Base-by-base conservation (phyloP, 2,888 invertebrate genomes). In the Drosophila siamana region DNA sequence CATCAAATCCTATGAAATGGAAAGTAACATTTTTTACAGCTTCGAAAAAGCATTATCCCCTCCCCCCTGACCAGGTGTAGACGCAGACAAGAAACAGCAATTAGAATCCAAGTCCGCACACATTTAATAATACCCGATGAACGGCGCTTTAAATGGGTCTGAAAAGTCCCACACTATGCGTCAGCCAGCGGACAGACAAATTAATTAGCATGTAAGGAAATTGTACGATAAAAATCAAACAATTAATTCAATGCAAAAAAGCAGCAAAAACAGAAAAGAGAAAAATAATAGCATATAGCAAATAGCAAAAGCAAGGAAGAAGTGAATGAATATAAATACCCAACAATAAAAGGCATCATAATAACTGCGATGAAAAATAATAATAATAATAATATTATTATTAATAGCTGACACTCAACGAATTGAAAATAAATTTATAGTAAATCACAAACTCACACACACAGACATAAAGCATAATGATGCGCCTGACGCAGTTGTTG, bases 341-440 rank as follows among this genome's bases (percentile, higher is more conserved):
- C 66, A 80, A 77, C 73, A 81, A 84, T 86, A 69, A 73, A 70
- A 64, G 66, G 67, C 69, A 78, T 60, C 64, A 74, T 59, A 72
- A 79, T 68, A 65, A 65, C 57, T 69, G 82, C 71, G 81, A 62
- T 80, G 87, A 81, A 78, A 78, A 78, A 68, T 55, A 79, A 56
- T 55, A 80, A 79, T n/a, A n/a, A n/a, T 79, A 63, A 56, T 60
- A 83, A 62, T 78, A 84, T 78, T 84, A 84, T 85, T 87, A 84
- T 82, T 87, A 81, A 87, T 87, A 80, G 88, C 78, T 71, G 87
- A 87, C 81, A 87, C 86, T 85, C 82, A 87, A 81, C 88, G 87
- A 81, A 85, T 85, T 74, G 68, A 87, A 61, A 60, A 72, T 66
- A 76, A 61, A 83, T 83, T 83, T 66, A 80, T 69, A 88, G 84